Base-by-base conservation (phyloP, 2,888 invertebrate species). In the Cinara cedri region DNA sequence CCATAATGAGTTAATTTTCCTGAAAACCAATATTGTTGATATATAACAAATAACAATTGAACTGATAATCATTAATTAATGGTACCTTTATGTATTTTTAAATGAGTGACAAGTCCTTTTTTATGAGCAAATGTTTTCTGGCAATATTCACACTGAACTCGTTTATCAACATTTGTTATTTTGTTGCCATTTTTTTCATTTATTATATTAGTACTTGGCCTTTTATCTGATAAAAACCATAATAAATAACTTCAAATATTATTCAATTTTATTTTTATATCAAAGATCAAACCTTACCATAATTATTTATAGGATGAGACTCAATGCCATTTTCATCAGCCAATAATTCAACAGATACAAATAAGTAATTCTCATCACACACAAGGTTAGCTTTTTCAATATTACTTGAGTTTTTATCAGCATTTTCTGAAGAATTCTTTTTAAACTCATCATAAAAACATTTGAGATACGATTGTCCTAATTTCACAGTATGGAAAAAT, bases 61-160 rank as follows among this genome's bases (percentile, higher is more conserved):
- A 34, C 34, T 6, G 3, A 34, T 6, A 34, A 34, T 4, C 3
- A 65, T 14, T 6, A 21, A 65, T n/a, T n/a, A n/a, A n/a, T n/a
- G n/a, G n/a, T 63, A 78, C 76, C 76, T 60, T 78, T 66, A 57
- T 78, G 76, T n/a, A 49, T 78, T 60, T 68, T 46, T 60, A 78
- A 68, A 68, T 78, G 76, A 21, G 57, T 78, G 16, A 68, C 68
- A 26, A 78, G 68, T 16, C 76, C 76, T 57, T 16, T 78, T 78
- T 78, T 78, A 60, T 78, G 55, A 60, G 68, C 76, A 78, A 68
- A 78, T 16, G 76, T 78, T 78, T 78, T 78, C 11, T 49, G 21
- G 46, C 76, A 78, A 57, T 68, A 49, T 78, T 68, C 60, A 60
- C 76, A 78, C 11, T 54, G 44, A 57, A 78, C 68, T 68, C 76